These are phyloP conservation scores for Anthoptus insignis DNA, from an alignment of 2,888 invertebrate species.

Conservation along the genomic window DNA sequence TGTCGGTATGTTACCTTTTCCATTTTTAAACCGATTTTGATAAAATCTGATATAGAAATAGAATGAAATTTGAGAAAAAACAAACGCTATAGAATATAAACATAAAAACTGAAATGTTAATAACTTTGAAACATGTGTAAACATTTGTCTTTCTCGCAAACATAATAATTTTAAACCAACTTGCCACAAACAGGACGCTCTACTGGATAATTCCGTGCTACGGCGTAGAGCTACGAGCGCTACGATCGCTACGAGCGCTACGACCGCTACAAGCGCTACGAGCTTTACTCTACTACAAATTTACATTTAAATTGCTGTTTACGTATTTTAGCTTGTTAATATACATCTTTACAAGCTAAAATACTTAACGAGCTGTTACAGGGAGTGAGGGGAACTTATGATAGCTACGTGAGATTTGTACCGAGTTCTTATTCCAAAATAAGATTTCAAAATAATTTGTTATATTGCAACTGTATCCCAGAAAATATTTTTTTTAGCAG, in stretches of 20 bases:
- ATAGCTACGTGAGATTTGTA: neutral
- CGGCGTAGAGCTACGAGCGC: conserved; percentile 15
- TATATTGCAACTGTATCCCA: no score
- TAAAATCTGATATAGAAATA: no score
- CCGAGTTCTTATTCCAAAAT: no score
- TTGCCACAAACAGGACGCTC: conserved; percentile 26
- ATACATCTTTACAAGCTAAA: conserved; percentile 8
- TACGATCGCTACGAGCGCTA: conserved; percentile 18
- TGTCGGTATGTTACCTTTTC: no score
- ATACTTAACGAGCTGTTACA: neutral
- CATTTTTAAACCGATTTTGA: no score
- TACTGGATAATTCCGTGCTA: conserved; percentile 18
- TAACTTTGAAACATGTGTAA: neutral
- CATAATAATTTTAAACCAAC: conserved; percentile 17
- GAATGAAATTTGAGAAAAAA: no score
- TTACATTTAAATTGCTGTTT: conserved; percentile 36
- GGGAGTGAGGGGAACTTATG: neutral
- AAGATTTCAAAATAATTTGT: no score
- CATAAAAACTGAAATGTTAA: neutral
- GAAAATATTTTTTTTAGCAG: no score
- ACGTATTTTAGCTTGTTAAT: conserved; percentile 32
- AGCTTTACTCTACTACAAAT: conserved; percentile 13
- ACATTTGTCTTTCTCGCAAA: conserved; percentile 3
- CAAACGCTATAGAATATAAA: no score
- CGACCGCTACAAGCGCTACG: conserved; percentile 20